Evolutionary conservation across 2,797 vertebrate genomes (phyloP).

Genomic region (Scolopax bukidnonensis): DNA sequence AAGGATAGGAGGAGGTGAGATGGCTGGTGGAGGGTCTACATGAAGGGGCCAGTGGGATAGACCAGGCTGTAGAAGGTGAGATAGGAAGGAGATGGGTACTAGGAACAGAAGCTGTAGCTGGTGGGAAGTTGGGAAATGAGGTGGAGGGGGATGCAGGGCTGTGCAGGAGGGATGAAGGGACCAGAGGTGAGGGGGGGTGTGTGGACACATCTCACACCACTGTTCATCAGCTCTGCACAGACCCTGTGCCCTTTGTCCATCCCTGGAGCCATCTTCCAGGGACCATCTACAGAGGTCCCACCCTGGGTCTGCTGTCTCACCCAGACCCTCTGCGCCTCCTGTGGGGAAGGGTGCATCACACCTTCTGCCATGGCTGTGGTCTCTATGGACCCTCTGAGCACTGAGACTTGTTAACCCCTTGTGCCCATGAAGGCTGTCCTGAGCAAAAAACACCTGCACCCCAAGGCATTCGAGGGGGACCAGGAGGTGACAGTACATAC

Average conservation of each 20-base stretch:
- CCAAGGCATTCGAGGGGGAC: not conserved
- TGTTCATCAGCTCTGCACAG: not conserved
- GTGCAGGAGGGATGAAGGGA: not conserved
- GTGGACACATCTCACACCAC: not conserved
- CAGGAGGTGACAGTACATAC: accelerated
- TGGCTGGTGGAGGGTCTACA: not conserved
- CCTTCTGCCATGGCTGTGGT: not conserved
- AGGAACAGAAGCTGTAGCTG: not conserved
- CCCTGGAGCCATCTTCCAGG: too few relatives aligned
- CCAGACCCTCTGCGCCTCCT: not conserved
- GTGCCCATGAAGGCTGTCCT: not conserved
- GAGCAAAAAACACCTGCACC: not conserved
- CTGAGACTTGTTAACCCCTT: accelerated
- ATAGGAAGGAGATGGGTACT: not conserved
- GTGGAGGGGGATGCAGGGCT: not conserved
- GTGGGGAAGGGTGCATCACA: not conserved
- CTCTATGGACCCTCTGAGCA: too few relatives aligned
- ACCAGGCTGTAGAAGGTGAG: not conserved
- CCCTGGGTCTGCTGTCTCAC: not conserved
- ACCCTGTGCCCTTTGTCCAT: not conserved
- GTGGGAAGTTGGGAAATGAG: not conserved
- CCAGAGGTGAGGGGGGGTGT: not conserved
- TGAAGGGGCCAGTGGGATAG: not conserved
- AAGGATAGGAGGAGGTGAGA: not conserved
- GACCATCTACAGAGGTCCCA: not conserved